phyloP scores from a whole-genome alignment of 2,888 invertebrate genomes.

The Drosophila birchii region DNA sequence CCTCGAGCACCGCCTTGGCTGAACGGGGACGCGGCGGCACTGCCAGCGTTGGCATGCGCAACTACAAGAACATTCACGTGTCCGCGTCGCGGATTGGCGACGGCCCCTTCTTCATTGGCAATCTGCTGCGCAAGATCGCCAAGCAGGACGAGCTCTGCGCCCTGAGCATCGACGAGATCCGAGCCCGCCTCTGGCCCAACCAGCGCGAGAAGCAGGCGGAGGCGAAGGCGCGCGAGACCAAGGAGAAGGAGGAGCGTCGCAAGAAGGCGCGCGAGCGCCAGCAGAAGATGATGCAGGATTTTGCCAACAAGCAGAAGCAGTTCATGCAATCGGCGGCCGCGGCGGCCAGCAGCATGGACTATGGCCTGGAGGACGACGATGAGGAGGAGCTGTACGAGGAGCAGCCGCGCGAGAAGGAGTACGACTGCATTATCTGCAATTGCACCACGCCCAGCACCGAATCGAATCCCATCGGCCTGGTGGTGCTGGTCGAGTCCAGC shows the following conservation, averaged over 20 bases:
- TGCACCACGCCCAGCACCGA: constrained; percentile 94
- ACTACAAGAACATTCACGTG: constrained; percentile 78
- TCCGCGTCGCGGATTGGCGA: constrained; percentile 88
- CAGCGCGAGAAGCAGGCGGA: constrained; percentile 92
- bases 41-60: constrained; percentile 50
- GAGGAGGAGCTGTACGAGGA: constrained; percentile 87
- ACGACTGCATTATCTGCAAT: constrained; percentile 98
- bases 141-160: constrained; percentile 89
- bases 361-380: constrained; percentile 85
- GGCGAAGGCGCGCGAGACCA: constrained; percentile 87
- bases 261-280: constrained; percentile 94
- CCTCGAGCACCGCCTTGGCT: constrained; percentile 70
- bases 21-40: constrained; percentile 47
- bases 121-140: constrained; percentile 91
- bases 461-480: constrained; percentile 94
- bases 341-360: constrained; percentile 86
- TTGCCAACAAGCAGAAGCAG: constrained; percentile 94
- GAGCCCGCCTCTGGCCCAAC: constrained; percentile 92
- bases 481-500: constrained; percentile 93
- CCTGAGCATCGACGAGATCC: constrained; percentile 89
- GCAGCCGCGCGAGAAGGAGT: constrained; percentile 89
- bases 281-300: constrained; percentile 96
- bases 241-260: constrained; percentile 93
- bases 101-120: constrained; percentile 94
- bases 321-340: constrained; percentile 91